Evolutionary conservation across 2,888 invertebrate species (phyloP), one percentile per base, ranked within the genome.

Genomic region (Lithosia quadra): DNA sequence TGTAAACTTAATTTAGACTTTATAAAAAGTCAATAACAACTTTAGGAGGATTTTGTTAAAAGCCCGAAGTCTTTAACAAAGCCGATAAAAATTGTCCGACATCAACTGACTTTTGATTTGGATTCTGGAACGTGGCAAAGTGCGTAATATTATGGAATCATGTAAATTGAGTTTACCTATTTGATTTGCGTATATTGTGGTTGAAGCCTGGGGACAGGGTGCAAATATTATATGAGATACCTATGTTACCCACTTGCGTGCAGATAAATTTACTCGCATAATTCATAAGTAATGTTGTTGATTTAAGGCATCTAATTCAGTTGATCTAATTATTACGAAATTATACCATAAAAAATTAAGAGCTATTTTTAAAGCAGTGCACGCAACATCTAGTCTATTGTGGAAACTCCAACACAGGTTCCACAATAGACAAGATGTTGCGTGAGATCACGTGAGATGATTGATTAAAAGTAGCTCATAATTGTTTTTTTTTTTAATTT

Each of bases 91-190:
- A 63, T 65, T 66, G 57, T 66, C 60, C n/a, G 49, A 58, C 57
- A n/a, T 28, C 33, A 60, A 18, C n/a, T 33, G 58, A 5, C 15
- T 57, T 67, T 22, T 59, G 60, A 43, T 57, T 49, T 49, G n/a
- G n/a, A n/a, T n/a, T n/a, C n/a, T 43, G n/a, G 21, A 65, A 68
- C 67, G 64, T 33, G 65, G 56, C n/a, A 65, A 70, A 57, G 57
- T 64, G 22, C 61, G 60, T 68, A 66, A 72, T 83, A 74, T 73
- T 63, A 64, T 72, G 67, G 64, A 73, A 74, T 76, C 79, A 78
- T 75, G 78, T 74, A 78, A 82, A 83, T 81, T 74, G 73, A 68
- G 71, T 74, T 75, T 71, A n/a, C n/a, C n/a, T n/a, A 83, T 82
- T 76, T 77, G 74, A 83, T 81, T 77, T 77, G 72, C 72, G 76